A percentile compares a stretch with the other conserved stretches of the same genome.
Evolutionary conservation across 2,888 invertebrate species (phyloP).

Genomic region (Dexiosoma caninum): DNA sequence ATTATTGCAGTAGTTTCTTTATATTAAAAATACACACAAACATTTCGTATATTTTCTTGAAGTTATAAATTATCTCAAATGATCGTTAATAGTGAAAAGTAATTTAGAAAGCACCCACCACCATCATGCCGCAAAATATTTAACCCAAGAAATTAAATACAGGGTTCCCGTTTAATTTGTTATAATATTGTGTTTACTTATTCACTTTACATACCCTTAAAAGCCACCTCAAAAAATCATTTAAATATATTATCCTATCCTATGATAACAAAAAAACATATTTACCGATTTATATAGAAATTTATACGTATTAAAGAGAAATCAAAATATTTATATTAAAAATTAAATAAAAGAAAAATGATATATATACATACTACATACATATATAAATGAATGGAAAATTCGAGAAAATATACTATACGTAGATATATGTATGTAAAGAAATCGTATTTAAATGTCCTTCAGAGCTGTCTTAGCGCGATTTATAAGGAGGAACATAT

Average conservation of each 20-base stretch:
- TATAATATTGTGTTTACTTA: conserved; percentile 17
- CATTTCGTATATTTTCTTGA: conserved; percentile 10
- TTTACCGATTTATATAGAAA: conserved; percentile 60
- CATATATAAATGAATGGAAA: background rate
- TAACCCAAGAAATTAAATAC: conserved; percentile 7
- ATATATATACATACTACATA: background rate
- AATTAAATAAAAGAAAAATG: conserved; percentile 9
- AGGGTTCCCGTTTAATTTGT: conserved; percentile 42
- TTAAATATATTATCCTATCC: conserved; percentile 9
- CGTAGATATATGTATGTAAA: too few relatives aligned
- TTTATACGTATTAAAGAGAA: conserved; percentile 63
- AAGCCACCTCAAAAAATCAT: conserved; percentile 15
- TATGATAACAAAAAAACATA: conserved; percentile 35
- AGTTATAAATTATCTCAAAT: conserved; percentile 3
- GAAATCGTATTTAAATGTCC: conserved; percentile 62
- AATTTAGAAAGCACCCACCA: conserved; percentile 62
- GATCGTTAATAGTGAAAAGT: conserved; percentile 28
- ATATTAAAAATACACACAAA: background rate
- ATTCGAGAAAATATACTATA: conserved; percentile 5
- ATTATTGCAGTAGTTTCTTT: conserved; percentile 7
- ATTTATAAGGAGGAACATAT: background rate
- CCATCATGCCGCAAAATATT: conserved; percentile 46
- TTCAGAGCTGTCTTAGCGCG: conserved; percentile 2
- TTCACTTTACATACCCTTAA: background rate
- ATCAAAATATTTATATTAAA: conserved; percentile 47